phyloP scores from a whole-genome alignment of 2,888 invertebrate species.

The Fragum whitleyi region DNA sequence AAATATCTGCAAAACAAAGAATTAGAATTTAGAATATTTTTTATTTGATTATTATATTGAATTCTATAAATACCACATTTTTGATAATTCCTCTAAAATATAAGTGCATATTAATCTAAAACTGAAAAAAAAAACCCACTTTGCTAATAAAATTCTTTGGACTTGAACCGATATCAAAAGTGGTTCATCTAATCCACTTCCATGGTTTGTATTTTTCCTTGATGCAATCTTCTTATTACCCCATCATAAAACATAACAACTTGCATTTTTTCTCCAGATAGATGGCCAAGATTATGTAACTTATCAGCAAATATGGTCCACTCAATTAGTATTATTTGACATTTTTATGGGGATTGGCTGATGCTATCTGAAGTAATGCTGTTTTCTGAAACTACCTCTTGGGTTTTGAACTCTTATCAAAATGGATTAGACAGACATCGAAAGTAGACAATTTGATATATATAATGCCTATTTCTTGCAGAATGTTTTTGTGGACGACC shows the following conservation, averaged over 20 bases:
- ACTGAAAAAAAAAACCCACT: too few relatives aligned
- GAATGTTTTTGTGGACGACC: background rate
- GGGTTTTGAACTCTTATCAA: constrained; percentile 17
- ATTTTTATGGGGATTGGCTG: constrained; percentile 23
- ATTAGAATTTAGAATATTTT: too few relatives aligned
- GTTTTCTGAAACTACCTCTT: constrained; percentile 23
- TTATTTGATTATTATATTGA: too few relatives aligned
- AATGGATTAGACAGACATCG: constrained; percentile 4
- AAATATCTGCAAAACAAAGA: too few relatives aligned
- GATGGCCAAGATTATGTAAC: constrained; percentile 9
- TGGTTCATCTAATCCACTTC: too few relatives aligned
- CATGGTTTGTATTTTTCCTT: constrained; percentile 4
- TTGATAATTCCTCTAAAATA: too few relatives aligned
- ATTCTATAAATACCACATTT: too few relatives aligned
- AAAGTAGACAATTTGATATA: constrained; percentile 1
- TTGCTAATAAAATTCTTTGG: too few relatives aligned
- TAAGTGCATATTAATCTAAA: too few relatives aligned
- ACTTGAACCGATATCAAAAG: too few relatives aligned
- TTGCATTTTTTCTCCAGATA: constrained; percentile 11
- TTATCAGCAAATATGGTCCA: constrained; percentile 15
- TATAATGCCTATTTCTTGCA: background rate
- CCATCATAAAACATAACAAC: constrained; percentile 17
- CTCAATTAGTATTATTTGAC: constrained; percentile 28
- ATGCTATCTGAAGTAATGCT: constrained; percentile 15
- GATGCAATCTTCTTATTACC: constrained; percentile 10